Evolutionary conservation across 2,888 invertebrate genomes (phyloP).

Genomic region (Heliconius sara): DNA sequence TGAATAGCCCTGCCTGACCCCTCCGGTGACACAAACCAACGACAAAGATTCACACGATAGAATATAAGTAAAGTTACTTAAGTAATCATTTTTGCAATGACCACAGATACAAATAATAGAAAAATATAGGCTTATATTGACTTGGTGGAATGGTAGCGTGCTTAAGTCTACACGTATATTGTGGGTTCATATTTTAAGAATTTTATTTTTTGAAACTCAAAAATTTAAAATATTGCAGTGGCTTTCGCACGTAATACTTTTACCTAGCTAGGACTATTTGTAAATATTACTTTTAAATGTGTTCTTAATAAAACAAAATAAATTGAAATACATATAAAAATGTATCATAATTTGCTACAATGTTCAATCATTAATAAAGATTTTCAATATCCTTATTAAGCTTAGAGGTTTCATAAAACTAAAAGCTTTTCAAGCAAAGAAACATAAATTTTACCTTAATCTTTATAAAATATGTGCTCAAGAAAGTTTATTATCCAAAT

Average conservation of each 20-base stretch:
- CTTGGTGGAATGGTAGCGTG: background rate
- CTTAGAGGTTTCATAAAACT: background rate
- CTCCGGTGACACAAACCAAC: constrained; percentile 4
- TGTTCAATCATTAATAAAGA: too few relatives aligned
- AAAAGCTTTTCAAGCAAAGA: background rate
- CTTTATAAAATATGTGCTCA: background rate
- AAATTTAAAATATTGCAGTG: too few relatives aligned
- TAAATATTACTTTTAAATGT: too few relatives aligned
- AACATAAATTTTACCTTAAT: background rate
- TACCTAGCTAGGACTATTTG: too few relatives aligned
- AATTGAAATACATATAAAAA: too few relatives aligned
- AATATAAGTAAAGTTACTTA: constrained; percentile 13
- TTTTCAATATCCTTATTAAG: background rate
- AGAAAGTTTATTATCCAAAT: constrained; percentile 2
- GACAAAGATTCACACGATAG: constrained; percentile 23
- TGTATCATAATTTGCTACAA: too few relatives aligned
- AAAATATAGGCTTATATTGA: background rate
- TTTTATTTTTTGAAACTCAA: too few relatives aligned
- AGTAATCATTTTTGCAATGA: constrained; percentile 11
- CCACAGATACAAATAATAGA: background rate
- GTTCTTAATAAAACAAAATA: too few relatives aligned
- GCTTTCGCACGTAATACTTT: too few relatives aligned
- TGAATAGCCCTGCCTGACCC: constrained; percentile 25
- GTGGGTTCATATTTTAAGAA: background rate
- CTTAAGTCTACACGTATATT: background rate